Percentiles rank a stretch among this genome's conserved stretches.
phyloP scores from a whole-genome alignment of 1,140 invertebrate species.

The Drosophila yakuba region DNA sequence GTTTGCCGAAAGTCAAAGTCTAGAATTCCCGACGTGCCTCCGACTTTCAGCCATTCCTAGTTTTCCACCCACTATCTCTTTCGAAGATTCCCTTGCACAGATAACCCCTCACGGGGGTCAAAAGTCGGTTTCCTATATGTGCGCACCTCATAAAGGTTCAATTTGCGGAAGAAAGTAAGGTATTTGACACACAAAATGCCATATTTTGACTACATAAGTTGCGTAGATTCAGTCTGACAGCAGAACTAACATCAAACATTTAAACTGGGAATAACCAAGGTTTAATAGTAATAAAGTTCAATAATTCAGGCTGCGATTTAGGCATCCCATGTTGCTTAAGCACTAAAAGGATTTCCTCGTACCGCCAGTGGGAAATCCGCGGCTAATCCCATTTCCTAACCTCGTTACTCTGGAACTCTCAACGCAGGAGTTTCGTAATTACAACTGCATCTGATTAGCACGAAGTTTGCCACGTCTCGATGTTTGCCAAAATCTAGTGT shows the following conservation, averaged over 20 bases:
- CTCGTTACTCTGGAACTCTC: constrained; percentile 5
- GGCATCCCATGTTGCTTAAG: neutral
- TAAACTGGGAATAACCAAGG: no score
- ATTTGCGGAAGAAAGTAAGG: neutral
- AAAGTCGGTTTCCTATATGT: constrained; percentile 29
- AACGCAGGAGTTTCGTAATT: constrained; percentile 62
- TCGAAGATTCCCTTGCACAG: constrained; percentile 43
- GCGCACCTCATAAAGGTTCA: constrained; percentile 17
- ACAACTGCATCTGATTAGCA: constrained; percentile 67
- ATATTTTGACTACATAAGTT: neutral
- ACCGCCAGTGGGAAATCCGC: neutral
- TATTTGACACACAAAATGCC: no score
- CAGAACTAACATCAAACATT: no score
- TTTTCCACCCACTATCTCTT: constrained; percentile 16
- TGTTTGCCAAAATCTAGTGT: constrained; percentile 5
- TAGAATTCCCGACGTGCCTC: constrained; percentile 66
- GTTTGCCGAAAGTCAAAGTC: constrained; percentile 66
- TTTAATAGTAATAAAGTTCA: neutral
- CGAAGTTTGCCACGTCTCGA: constrained; percentile 28
- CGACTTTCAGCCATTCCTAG: constrained; percentile 12
- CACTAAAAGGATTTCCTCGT: constrained; percentile 9
- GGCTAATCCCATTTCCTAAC: constrained; percentile 5
- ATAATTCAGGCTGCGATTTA: no score
- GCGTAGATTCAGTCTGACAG: no score
- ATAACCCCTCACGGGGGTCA: constrained; percentile 36